Base-by-base conservation (phyloP, 2,888 invertebrate genomes). In the Aplocera efformata region DNA sequence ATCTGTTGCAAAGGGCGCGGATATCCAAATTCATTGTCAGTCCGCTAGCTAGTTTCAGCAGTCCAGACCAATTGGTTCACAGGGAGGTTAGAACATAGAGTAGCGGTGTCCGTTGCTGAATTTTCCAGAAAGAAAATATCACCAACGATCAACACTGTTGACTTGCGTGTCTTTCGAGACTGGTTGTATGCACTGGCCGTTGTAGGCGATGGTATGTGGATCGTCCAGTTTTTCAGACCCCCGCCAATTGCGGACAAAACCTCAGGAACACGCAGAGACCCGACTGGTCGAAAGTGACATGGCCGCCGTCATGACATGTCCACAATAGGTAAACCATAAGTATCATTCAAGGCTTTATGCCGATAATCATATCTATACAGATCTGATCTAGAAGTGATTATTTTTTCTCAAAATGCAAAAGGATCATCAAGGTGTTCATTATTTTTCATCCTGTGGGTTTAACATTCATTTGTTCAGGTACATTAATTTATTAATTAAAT, bases 211-310 rank as follows among this genome's bases (percentile, higher is more conserved):
- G 82, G 86, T 85, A 76, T 85, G 84, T 86, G 88, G 88, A 88
- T 86, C 86, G 86, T 86, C 88, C 85, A 88, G 88, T 88, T 88
- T 88, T 88, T 88, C 88, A 88, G 88, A 88, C 69, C 80, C 70
- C 76, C 85, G 86, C 86, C 86, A 77, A 79, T 76, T 64, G 84
- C 85, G 88, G 86, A 81, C 74, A 67, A 79, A 76, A 68, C 80
- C 63, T 63, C 75, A 77, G 76, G 83, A 77, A 71, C 62, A 73
- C 65, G 76, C 78, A 64, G 85, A 73, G 74, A 79, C 75, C 75
- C 72, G 77, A 76, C 81, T 75, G 79, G 80, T 83, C 79, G 63
- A 79, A 79, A 69, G 70, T 77, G 84, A 79, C 77, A 79, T 78
- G 84, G 86, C 79, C 72, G 78, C 77, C 79, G 70, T 80, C 85